These are phyloP conservation scores for Siphamia tubifer DNA, from an alignment of 2,113 vertebrate genomes.

Conservation along the genomic window DNA sequence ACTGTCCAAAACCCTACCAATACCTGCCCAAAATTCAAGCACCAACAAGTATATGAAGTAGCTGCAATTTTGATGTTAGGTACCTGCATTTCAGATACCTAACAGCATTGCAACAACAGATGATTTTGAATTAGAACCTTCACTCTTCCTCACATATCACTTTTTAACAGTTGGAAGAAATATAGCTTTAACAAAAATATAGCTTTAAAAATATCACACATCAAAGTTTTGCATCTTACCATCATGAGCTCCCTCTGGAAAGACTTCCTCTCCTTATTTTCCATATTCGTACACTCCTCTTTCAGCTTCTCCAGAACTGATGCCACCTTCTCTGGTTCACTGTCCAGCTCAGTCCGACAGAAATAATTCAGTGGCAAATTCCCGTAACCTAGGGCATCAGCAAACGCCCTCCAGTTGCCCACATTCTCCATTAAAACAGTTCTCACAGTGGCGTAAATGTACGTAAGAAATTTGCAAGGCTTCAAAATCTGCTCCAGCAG, in stretches of 20 bases:
- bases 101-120: too few relatives aligned
- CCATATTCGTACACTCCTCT: slow-evolving; percentile 91
- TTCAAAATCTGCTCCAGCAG: slow-evolving; percentile 94
- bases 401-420: slow-evolving; percentile 91
- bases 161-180: too few relatives aligned
- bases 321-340: slow-evolving; percentile 91
- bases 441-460: slow-evolving; percentile 94
- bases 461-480: slow-evolving; percentile 96
- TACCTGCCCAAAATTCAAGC: too few relatives aligned
- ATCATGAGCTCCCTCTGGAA: slow-evolving; percentile 97
- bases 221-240: slow-evolving; percentile 77
- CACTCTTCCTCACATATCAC: too few relatives aligned
- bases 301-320: slow-evolving; percentile 96
- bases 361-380: slow-evolving; percentile 88
- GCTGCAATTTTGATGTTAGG: too few relatives aligned
- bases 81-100: too few relatives aligned
- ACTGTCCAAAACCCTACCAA: too few relatives aligned
- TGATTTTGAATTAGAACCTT: too few relatives aligned
- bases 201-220: neutral
- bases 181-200: too few relatives aligned
- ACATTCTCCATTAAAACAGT: slow-evolving; percentile 96
- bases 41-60: too few relatives aligned
- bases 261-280: slow-evolving; percentile 91
- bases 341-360: slow-evolving; percentile 91
- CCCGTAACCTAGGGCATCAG: slow-evolving; percentile 89